Base-by-base conservation (phyloP, 1,140 invertebrate genomes). In the Trichomalopsis sarcophagae region DNA sequence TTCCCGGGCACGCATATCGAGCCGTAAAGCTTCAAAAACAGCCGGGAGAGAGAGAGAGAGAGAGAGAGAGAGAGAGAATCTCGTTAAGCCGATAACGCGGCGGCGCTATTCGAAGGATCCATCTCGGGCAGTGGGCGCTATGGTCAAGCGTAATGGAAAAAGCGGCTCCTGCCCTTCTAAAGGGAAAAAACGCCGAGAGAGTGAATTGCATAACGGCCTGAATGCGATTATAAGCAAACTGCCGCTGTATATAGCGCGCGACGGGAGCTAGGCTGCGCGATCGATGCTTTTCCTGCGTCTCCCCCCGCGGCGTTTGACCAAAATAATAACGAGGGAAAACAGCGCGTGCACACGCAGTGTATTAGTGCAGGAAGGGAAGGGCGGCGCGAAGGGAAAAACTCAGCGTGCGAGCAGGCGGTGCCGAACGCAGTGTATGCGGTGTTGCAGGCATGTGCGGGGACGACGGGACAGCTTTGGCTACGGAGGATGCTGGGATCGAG, bases 331-430 rank as follows among this genome's bases (percentile, higher is more conserved):
- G 11, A 21, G 5, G 3, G 14, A 21, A 62, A 17, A n/a, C 50
- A 62, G 21, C 55, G 55, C 55, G 55, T 14, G 55, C 17, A 6
- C 55, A 62, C 21, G 55, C 17, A 55, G 50, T 55, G 44, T 50
- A 50, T 2, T 14, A 50, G 11, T 14, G 47, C 47, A 50, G 47
- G 13, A 13, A 50, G 77, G 50, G 81, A 75, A 78, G 76, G n/a
- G 74, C 40, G 69, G 69, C 66, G 81, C 27, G 79, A 86, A 86
- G 47, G 83, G 77, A 87, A 84, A 84, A 87, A 62, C 80, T 68
- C 82, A 77, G 79, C 66, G 77, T 81, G 62, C n/a, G 36, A 30
- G 71, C 77, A 30, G 47, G 11, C 47, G 44, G 17, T 13, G 17
- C 23, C 36, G 36, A 71, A 30, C 66, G 66, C 7, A 40, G 40